A percentile compares a stretch with the other conserved stretches of the same genome.
Evolutionary conservation across 2,113 vertebrate species (phyloP).

Genomic region (Ammodytes marinus): DNA sequence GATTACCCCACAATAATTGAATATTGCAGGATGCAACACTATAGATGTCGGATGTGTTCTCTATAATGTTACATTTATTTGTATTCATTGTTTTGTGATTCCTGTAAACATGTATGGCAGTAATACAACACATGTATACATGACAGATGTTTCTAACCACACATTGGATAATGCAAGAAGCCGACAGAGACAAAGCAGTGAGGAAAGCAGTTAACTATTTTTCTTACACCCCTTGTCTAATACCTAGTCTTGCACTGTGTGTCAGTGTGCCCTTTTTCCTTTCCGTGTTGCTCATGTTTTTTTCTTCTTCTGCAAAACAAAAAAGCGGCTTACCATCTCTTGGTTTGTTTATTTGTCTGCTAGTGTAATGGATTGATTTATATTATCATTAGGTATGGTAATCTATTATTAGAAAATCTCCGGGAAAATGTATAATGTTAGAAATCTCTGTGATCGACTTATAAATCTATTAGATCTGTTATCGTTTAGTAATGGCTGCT

Average conservation of each 20-base stretch:
- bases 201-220: conserved; percentile 30
- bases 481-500: no score
- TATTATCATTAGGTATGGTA: no score
- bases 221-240: conserved; percentile 7
- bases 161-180: not conserved
- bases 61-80: not conserved
- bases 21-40: not conserved
- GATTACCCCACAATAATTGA: not conserved
- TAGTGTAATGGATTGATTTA: no score
- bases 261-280: not conserved
- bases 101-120: not conserved
- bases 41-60: not conserved
- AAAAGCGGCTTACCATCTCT: conserved; percentile 66
- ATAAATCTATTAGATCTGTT: no score
- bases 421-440: no score
- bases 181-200: conserved; percentile 23
- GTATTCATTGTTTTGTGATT: not conserved
- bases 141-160: conserved; percentile 6
- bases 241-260: not conserved
- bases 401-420: no score
- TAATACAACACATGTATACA: not conserved
- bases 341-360: conserved; percentile 43
- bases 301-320: conserved; percentile 42
- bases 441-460: no score
- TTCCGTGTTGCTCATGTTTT: conserved; percentile 7